Evolutionary conservation across 2,888 invertebrate species (phyloP).

Genomic region (Dyspetes luteomarginatus): DNA sequence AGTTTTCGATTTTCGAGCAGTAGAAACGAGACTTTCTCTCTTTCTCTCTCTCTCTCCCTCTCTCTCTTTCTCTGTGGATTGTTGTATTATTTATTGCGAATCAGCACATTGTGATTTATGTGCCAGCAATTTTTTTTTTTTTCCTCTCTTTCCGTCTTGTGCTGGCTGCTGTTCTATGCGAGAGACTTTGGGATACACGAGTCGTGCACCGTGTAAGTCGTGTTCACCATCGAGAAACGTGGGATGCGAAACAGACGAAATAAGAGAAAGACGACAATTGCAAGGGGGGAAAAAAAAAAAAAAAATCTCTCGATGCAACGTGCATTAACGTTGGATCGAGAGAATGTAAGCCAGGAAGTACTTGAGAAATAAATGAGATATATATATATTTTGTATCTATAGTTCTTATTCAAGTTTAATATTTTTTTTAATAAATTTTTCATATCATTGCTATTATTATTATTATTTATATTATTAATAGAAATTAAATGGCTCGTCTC

Average conservation of each 20-base stretch:
- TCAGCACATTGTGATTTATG: slow-evolving; percentile 74
- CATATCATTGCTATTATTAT: background rate
- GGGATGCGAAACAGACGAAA: slow-evolving; percentile 23
- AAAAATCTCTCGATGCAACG: slow-evolving; percentile 13
- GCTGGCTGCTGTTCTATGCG: slow-evolving; percentile 63
- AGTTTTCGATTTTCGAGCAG: slow-evolving; percentile 57
- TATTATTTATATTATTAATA: too few relatives aligned
- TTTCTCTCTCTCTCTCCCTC: too few relatives aligned
- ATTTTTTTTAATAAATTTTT: background rate
- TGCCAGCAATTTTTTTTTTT: slow-evolving; percentile 59
- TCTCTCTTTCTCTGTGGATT: slow-evolving; percentile 57
- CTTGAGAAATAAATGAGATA: background rate
- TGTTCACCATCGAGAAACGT: slow-evolving; percentile 52
- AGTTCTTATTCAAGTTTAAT: too few relatives aligned
- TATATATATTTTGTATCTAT: too few relatives aligned
- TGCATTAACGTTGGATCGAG: slow-evolving; percentile 11
- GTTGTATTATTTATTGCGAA: slow-evolving; percentile 74
- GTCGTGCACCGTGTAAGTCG: slow-evolving; percentile 59
- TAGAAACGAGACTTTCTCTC: slow-evolving; percentile 50
- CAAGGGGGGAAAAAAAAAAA: slow-evolving; percentile 5
- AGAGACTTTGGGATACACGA: slow-evolving; percentile 53
- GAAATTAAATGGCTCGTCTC: too few relatives aligned
- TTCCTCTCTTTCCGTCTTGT: slow-evolving; percentile 22
- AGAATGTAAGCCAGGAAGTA: background rate
- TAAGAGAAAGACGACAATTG: background rate